Evolutionary conservation across 2,888 invertebrate genomes (phyloP).

Genomic region (Gasteruption jaculator): DNA sequence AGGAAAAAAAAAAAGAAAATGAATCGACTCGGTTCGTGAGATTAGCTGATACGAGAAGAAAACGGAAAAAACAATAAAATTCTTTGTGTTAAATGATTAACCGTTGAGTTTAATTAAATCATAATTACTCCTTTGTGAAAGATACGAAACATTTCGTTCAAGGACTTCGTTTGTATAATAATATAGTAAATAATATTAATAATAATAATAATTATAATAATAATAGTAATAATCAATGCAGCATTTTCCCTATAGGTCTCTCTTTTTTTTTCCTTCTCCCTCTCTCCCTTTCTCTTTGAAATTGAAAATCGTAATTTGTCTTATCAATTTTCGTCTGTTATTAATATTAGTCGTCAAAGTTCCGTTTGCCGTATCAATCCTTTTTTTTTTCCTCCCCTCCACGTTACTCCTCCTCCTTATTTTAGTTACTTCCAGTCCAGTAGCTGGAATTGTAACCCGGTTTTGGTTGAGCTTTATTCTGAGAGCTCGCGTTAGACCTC

Average conservation of each 20-base stretch:
- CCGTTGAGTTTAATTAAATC: too few species aligned
- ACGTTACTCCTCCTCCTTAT: slow-evolving; percentile 9
- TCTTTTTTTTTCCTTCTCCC: slow-evolving; percentile 6
- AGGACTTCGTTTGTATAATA: too few species aligned
- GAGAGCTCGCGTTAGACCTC: slow-evolving; percentile 47
- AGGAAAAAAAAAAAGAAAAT: too few species aligned
- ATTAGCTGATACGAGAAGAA: too few species aligned
- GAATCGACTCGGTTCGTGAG: too few species aligned
- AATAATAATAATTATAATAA: too few species aligned
- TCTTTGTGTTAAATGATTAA: too few species aligned
- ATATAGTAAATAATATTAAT: too few species aligned
- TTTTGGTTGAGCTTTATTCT: slow-evolving; percentile 48
- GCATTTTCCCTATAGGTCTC: slow-evolving; percentile 16
- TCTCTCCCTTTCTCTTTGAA: slow-evolving; percentile 15
- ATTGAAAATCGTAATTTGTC: too few species aligned
- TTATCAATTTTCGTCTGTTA: background rate
- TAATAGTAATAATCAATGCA: slow-evolving; percentile 18
- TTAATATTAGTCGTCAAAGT: background rate
- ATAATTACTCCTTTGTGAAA: too few species aligned
- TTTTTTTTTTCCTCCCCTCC: slow-evolving; percentile 9
- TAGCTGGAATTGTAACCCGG: slow-evolving; percentile 49
- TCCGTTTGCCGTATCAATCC: slow-evolving; percentile 1
- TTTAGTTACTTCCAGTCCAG: slow-evolving; percentile 50
- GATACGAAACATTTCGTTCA: too few species aligned
- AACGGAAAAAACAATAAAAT: too few species aligned